Evolutionary conservation across 2,113 vertebrate genomes (phyloP).

Genomic region (Corvus hawaiiensis): DNA sequence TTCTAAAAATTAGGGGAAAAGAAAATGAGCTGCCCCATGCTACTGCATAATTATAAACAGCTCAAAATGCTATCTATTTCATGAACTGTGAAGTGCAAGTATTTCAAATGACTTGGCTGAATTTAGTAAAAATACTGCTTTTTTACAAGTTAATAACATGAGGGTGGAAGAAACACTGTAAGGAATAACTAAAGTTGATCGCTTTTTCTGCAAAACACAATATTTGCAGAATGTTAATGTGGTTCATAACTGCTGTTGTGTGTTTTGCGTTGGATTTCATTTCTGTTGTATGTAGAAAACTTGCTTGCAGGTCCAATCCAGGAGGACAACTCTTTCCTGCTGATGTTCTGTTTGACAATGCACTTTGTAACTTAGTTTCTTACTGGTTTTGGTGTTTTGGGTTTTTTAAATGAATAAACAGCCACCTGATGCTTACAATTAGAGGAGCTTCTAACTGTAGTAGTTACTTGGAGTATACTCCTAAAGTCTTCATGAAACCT

Average conservation of each 20-base stretch:
- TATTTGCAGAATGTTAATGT: not conserved
- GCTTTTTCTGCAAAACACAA: not conserved
- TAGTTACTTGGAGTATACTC: not conserved
- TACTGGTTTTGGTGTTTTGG: not conserved
- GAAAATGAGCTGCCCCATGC: not conserved
- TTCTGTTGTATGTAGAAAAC: not conserved
- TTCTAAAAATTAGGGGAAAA: not conserved
- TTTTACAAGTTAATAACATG: not conserved
- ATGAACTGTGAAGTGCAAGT: not conserved
- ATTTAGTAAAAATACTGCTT: not conserved
- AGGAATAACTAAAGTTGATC: not conserved
- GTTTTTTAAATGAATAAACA: not conserved
- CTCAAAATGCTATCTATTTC: not conserved
- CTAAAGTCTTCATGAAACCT: not conserved
- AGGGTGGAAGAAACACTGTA: not conserved
- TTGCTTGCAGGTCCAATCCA: not conserved
- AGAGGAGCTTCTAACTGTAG: not conserved
- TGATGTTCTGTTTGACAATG: not conserved
- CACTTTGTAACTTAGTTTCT: not conserved
- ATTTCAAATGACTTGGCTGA: not conserved
- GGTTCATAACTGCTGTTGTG: not conserved
- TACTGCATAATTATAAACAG: not conserved
- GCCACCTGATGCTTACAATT: not conserved
- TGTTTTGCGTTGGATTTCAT: not conserved
- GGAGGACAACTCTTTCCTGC: not conserved